Percentiles rank a stretch among this genome's conserved stretches.
phyloP scores from a whole-genome alignment of 1,140 invertebrate genomes.

The Drosophila sturtevanti region DNA sequence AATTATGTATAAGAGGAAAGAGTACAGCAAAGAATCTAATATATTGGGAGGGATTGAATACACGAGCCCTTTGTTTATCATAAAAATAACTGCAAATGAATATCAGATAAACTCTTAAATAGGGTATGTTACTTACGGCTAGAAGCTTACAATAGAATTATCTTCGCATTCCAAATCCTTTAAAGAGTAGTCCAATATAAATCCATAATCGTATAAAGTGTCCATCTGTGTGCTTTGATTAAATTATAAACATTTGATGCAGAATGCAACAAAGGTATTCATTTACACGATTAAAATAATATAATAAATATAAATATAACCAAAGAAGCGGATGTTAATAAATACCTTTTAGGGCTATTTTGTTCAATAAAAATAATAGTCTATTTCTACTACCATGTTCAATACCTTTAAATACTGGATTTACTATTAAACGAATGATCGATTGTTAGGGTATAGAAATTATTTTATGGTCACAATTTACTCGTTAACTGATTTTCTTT shows the following conservation, averaged over 20 bases:
- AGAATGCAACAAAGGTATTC: neutral
- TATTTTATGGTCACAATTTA: neutral
- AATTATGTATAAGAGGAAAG: too few relatives aligned
- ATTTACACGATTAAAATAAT: neutral
- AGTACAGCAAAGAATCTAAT: neutral
- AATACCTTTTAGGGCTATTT: too few relatives aligned
- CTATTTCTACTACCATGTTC: too few relatives aligned
- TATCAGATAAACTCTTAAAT: constrained; percentile 16
- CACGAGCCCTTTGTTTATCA: constrained; percentile 15
- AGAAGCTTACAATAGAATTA: neutral
- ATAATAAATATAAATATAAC: too few relatives aligned
- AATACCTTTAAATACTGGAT: too few relatives aligned
- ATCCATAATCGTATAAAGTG: too few relatives aligned
- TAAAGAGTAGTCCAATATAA: too few relatives aligned
- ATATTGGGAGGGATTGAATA: neutral
- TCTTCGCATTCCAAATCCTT: too few relatives aligned
- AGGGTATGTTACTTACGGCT: neutral
- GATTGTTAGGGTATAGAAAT: neutral
- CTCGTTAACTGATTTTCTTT: neutral
- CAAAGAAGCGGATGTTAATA: too few relatives aligned
- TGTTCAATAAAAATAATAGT: too few relatives aligned
- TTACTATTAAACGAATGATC: neutral
- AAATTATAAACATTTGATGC: neutral
- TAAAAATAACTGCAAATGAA: constrained; percentile 57
- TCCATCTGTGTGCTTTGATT: too few relatives aligned